phyloP scores from a whole-genome alignment of 2,797 vertebrate species.

The Tadarida brasiliensis region DNA sequence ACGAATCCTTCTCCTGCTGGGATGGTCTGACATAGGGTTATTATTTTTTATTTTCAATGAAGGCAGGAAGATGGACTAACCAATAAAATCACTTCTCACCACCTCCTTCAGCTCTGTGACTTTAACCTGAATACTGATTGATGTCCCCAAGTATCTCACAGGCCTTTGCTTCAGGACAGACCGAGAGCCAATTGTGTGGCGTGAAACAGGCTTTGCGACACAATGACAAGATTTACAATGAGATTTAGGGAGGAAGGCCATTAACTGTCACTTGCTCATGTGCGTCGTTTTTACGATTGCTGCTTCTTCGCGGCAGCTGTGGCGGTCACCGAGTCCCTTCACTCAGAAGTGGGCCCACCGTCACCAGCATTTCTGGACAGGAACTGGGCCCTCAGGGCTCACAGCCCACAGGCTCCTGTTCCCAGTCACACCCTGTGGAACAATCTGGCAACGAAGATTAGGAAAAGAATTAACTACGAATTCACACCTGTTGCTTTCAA shows the following conservation, averaged over 20 bases:
- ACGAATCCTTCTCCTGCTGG: neutral
- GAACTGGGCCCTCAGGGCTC: neutral
- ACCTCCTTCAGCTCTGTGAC: neutral
- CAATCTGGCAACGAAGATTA: neutral
- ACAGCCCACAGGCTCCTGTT: fast-evolving
- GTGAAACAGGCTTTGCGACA: neutral
- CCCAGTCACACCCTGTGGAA: neutral
- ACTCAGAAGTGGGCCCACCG: fast-evolving
- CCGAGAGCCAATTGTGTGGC: neutral
- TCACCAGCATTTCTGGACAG: fast-evolving
- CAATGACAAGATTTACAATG: neutral
- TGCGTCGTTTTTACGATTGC: neutral
- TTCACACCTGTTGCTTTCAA: neutral
- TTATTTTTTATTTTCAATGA: neutral
- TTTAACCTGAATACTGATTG: neutral
- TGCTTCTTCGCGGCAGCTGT: neutral
- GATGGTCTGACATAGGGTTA: too few relatives aligned
- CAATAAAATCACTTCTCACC: too few relatives aligned
- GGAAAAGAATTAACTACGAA: too few relatives aligned
- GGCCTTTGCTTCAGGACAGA: neutral
- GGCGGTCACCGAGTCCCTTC: neutral
- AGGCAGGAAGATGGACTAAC: neutral
- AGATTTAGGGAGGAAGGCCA: neutral
- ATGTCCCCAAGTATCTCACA: neutral
- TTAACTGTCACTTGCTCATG: neutral